phyloP scores from a whole-genome alignment of 2,888 invertebrate genomes.

The Dorcus hopei region DNA sequence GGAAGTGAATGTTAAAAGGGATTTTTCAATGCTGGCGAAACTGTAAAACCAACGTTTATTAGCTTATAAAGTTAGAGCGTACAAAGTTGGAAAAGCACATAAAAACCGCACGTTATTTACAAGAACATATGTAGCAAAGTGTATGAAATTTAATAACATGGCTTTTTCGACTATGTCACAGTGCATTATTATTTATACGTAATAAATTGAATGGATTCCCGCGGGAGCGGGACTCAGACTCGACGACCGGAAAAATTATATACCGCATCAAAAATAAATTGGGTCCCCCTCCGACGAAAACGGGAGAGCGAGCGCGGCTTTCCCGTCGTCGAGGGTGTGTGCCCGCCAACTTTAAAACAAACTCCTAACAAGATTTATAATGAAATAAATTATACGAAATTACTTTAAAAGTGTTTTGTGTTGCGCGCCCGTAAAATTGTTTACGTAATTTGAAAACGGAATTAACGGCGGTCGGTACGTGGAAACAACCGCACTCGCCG shows the following conservation, averaged over 20 bases:
- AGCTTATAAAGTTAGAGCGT: no score
- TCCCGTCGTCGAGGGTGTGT: not conserved
- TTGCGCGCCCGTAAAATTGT: not conserved
- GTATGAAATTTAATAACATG: slow-evolving; percentile 2
- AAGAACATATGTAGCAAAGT: not conserved
- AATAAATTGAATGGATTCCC: slow-evolving; percentile 35
- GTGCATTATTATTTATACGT: slow-evolving; percentile 33
- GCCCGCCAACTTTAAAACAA: slow-evolving; percentile 10
- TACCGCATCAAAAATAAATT: slow-evolving; percentile 46
- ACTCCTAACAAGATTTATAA: slow-evolving; percentile 18
- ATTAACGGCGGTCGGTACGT: no score
- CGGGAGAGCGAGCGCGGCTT: slow-evolving; percentile 1
- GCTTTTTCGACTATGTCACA: slow-evolving; percentile 11
- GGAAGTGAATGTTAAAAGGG: no score
- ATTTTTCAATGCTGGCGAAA: no score
- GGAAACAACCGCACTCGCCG: no score
- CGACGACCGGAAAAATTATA: slow-evolving; percentile 45
- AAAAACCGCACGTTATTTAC: no score
- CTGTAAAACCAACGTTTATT: no score
- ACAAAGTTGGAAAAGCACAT: no score
- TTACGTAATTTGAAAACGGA: not conserved
- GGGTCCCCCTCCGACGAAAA: slow-evolving; percentile 25
- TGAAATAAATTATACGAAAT: slow-evolving; percentile 17
- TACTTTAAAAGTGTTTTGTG: slow-evolving; percentile 6
- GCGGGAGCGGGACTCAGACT: slow-evolving; percentile 30